Conservation (phyloP, 2,888 invertebrate genomes). For the Eristalinus sepulchralis region DNA sequence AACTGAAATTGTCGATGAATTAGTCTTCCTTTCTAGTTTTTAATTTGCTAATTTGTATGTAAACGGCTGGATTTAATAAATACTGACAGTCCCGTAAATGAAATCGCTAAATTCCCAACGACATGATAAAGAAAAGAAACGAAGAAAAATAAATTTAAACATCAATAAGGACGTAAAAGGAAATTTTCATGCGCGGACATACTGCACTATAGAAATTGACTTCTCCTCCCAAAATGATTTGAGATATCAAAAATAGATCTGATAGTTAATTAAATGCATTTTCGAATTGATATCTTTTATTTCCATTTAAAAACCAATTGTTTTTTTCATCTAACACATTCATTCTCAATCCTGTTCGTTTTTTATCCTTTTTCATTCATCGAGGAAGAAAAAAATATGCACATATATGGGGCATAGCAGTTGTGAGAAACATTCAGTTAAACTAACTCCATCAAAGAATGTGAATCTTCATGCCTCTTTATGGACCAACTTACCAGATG, state of each 20-base stretch:
- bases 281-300: background rate
- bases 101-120: background rate
- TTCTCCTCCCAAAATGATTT: background rate
- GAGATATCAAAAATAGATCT: background rate
- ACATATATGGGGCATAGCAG: constrained; percentile 8
- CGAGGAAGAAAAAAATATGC: constrained; percentile 9
- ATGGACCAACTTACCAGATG: constrained; percentile 76
- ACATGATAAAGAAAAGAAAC: background rate
- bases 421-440: constrained; percentile 30
- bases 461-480: constrained; percentile 8
- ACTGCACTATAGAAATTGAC: background rate
- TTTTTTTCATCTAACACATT: background rate
- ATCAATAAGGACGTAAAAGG: background rate
- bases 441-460: constrained; percentile 22
- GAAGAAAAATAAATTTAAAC: background rate
- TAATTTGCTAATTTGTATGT: background rate
- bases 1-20: background rate
- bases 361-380: constrained; percentile 1
- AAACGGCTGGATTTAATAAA: background rate
- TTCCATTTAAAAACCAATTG: too few relatives aligned
- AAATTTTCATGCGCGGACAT: background rate
- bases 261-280: background rate
- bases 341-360: background rate
- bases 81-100: background rate
- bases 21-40: background rate